Percentiles rank a stretch among this genome's conserved stretches.
phyloP scores from a whole-genome alignment of 1,140 invertebrate genomes.

The Venturia canescens region DNA sequence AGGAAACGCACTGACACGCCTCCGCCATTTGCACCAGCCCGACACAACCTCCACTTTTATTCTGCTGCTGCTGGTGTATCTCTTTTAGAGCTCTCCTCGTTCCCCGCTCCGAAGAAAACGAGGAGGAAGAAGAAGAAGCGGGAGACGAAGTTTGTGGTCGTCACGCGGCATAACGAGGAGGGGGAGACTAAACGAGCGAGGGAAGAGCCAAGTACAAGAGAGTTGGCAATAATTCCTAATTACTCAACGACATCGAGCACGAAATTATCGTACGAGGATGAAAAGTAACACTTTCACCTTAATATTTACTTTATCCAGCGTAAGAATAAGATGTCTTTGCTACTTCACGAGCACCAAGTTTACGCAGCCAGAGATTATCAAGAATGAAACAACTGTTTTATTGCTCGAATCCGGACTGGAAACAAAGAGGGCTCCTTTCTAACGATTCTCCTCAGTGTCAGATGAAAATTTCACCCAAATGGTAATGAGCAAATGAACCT shows the following conservation, averaged over 20 bases:
- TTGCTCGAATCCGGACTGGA: too few relatives aligned
- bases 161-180: conserved; percentile 37
- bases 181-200: not conserved
- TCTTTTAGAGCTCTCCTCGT: not conserved
- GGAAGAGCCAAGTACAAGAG: not conserved
- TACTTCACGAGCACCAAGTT: too few relatives aligned
- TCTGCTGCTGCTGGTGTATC: not conserved
- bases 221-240: conserved; percentile 62
- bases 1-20: conserved; percentile 32
- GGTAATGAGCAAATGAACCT: too few relatives aligned
- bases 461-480: not conserved
- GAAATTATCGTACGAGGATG: not conserved
- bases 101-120: not conserved
- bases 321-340: too few relatives aligned
- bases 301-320: not conserved
- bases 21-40: conserved; percentile 19
- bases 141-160: conserved; percentile 6
- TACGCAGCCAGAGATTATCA: too few relatives aligned
- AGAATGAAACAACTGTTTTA: too few relatives aligned
- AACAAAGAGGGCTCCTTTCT: too few relatives aligned
- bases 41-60: not conserved
- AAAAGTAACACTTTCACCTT: not conserved
- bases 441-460: too few relatives aligned
- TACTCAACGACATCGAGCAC: conserved; percentile 35
- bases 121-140: too few relatives aligned